Evolutionary conservation across 2,113 vertebrate species (phyloP).

Genomic region (Phoenicopterus ruber): DNA sequence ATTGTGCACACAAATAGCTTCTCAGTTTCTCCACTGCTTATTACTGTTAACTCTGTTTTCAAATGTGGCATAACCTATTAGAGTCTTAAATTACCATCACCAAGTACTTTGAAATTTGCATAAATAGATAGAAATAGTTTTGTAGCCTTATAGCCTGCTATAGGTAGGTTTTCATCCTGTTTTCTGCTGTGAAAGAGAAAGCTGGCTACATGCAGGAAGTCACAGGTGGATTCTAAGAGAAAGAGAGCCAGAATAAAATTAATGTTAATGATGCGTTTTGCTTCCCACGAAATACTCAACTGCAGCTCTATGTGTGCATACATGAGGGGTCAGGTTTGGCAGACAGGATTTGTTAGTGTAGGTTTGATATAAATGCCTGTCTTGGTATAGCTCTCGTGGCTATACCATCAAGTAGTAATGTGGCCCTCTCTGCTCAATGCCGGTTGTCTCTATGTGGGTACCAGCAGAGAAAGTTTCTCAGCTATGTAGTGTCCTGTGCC

Average conservation of each 20-base stretch:
- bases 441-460: neutral
- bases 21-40: neutral
- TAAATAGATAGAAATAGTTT: neutral
- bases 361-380: neutral
- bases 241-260: neutral
- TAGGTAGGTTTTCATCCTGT: neutral
- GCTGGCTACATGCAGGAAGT: neutral
- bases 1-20: neutral
- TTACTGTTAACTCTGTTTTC: neutral
- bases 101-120: neutral
- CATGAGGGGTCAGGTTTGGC: neutral
- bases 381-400: neutral
- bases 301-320: neutral
- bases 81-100: neutral
- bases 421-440: neutral
- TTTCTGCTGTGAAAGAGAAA: neutral
- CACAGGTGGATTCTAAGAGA: neutral
- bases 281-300: neutral
- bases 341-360: neutral
- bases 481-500: neutral
- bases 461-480: neutral
- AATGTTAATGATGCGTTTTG: neutral
- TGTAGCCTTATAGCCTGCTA: neutral
- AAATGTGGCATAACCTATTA: neutral
- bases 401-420: neutral